phyloP scores from a whole-genome alignment of 1,140 invertebrate genomes.

The Agrilus planipennis region DNA sequence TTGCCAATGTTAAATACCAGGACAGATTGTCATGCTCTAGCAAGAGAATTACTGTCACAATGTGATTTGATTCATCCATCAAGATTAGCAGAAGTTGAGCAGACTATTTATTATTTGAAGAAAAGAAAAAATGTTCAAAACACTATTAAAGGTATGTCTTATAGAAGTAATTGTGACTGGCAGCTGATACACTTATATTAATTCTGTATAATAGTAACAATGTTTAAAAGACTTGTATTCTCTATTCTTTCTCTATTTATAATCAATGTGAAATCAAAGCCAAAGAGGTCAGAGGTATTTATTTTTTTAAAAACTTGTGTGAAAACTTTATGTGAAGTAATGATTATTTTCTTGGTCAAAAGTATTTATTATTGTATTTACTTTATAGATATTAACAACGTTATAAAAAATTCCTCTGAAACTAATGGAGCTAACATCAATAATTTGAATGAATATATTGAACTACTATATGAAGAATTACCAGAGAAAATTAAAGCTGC shows the following conservation, averaged over 20 bases:
- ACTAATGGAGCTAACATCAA: conserved; percentile 48
- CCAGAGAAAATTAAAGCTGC: conserved; percentile 87
- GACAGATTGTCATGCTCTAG: conserved; percentile 67
- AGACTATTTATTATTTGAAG: conserved; percentile 84
- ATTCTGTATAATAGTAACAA: too few relatives aligned
- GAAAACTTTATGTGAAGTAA: too few relatives aligned
- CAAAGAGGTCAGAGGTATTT: too few relatives aligned
- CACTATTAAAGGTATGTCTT: conserved; percentile 19
- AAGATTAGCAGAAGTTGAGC: conserved; percentile 76
- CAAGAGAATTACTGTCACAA: conserved; percentile 78
- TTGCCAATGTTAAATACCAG: conserved; percentile 70
- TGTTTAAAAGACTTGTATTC: too few relatives aligned
- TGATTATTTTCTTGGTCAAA: too few relatives aligned
- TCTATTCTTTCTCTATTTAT: too few relatives aligned
- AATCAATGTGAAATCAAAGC: too few relatives aligned
- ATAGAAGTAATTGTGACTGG: too few relatives aligned
- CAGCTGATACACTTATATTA: too few relatives aligned
- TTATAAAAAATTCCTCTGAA: background rate
- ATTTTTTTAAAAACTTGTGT: too few relatives aligned
- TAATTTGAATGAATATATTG: conserved; percentile 87
- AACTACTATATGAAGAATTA: conserved; percentile 92
- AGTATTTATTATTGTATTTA: too few relatives aligned
- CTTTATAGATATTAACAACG: too few relatives aligned
- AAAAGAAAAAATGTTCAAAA: conserved; percentile 49
- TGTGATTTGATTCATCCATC: conserved; percentile 81